Evolutionary conservation across 2,113 vertebrate species (phyloP).

Genomic region (Sinocyclocheilus anshuiensis): DNA sequence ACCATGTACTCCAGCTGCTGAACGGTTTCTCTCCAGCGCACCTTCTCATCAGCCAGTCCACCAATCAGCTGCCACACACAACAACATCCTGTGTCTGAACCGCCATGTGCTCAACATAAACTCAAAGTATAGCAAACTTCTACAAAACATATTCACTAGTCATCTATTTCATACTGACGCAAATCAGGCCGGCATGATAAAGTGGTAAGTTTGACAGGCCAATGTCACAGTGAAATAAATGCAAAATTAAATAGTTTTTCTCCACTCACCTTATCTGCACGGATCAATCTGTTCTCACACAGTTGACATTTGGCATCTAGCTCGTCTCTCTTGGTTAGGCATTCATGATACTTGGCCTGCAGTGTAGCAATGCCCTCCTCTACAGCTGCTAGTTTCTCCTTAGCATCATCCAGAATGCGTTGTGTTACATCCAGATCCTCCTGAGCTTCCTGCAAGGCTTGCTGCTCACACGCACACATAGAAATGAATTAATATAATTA

Average conservation of each 20-base stretch:
- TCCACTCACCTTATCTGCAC: constrained; percentile 79
- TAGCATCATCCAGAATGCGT: constrained; percentile 80
- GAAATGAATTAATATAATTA: constrained; percentile 11
- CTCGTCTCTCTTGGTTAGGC: constrained; percentile 85
- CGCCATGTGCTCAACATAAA: background rate
- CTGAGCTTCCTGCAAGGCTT: constrained; percentile 82
- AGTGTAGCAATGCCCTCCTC: constrained; percentile 80
- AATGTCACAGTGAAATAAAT: background rate
- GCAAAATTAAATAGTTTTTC: constrained; percentile 1
- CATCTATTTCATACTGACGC: background rate
- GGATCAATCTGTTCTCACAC: constrained; percentile 80
- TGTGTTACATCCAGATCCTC: constrained; percentile 84
- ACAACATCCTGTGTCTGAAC: constrained; percentile 7
- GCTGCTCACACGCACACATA: constrained; percentile 66
- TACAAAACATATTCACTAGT: background rate
- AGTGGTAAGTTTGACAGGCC: background rate
- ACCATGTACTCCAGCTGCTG: constrained; percentile 83
- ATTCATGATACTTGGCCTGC: constrained; percentile 82
- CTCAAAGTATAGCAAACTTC: background rate
- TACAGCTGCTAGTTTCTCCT: constrained; percentile 74
- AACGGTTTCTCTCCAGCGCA: constrained; percentile 86
- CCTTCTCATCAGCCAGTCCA: constrained; percentile 86
- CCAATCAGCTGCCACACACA: constrained; percentile 80
- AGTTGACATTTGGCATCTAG: constrained; percentile 84
- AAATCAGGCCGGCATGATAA: background rate